A percentile compares a stretch with the other conserved stretches of the same genome.
Conservation (phyloP, 2,888 invertebrate species). For the Hemicrepidius hirtus region DNA sequence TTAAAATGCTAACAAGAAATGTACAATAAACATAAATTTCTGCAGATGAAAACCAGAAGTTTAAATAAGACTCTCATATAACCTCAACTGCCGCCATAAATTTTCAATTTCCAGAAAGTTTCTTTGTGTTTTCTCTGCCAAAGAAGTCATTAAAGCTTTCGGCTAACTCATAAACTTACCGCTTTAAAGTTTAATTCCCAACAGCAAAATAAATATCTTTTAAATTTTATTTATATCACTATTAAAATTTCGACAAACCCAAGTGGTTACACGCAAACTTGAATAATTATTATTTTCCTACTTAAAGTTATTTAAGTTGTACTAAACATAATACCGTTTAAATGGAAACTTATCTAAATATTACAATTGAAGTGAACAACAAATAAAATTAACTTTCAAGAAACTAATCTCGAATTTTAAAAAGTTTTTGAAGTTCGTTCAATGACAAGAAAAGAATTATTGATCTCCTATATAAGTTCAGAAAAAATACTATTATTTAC, state of each 20-base stretch:
- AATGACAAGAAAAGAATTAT: too few species aligned
- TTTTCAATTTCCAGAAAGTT: slow-evolving; percentile 24
- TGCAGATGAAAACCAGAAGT: slow-evolving; percentile 16
- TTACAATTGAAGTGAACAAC: too few species aligned
- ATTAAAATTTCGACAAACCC: background rate
- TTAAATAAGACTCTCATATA: slow-evolving; percentile 15
- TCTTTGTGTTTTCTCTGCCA: slow-evolving; percentile 23
- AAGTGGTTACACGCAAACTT: background rate
- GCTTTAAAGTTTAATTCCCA: slow-evolving; percentile 6
- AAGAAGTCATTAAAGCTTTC: slow-evolving; percentile 25
- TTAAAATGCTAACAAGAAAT: slow-evolving; percentile 15
- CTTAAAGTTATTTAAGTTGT: too few species aligned
- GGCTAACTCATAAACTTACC: slow-evolving; percentile 13
- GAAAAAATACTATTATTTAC: too few species aligned
- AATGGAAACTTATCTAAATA: too few species aligned
- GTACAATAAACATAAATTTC: slow-evolving; percentile 21
- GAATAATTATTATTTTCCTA: too few species aligned
- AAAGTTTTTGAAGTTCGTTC: too few species aligned
- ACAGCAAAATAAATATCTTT: slow-evolving; percentile 3
- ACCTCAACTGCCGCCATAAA: slow-evolving; percentile 19
- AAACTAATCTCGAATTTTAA: too few species aligned
- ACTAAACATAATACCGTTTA: too few species aligned
- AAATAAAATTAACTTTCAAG: too few species aligned
- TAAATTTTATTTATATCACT: slow-evolving; percentile 7
- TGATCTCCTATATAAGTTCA: too few species aligned